These are phyloP conservation scores for Cotesia typhae DNA, from an alignment of 1,140 invertebrate genomes.

Conservation along the genomic window DNA sequence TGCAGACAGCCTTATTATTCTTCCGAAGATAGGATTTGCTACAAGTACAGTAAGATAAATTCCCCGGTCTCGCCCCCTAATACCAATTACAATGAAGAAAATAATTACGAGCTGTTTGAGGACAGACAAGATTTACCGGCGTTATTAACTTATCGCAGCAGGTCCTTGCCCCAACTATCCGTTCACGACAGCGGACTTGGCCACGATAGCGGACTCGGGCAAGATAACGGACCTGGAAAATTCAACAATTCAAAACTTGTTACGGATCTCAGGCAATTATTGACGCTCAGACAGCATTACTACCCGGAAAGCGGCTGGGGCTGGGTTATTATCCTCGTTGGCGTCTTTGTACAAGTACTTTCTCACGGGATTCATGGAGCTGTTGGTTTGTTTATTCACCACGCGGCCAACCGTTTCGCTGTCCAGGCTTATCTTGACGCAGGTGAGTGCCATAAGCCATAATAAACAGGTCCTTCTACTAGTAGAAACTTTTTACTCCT, in stretches of 20 bases:
- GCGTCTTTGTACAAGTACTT: slow-evolving; percentile 71
- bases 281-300: slow-evolving; percentile 75
- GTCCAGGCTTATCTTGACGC: slow-evolving; percentile 60
- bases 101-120: not conserved
- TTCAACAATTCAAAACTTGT: slow-evolving; percentile 52
- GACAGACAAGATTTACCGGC: slow-evolving; percentile 37
- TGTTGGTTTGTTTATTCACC: slow-evolving; percentile 67
- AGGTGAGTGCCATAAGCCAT: slow-evolving; percentile 60
- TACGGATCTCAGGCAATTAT: slow-evolving; percentile 67
- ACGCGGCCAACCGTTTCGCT: slow-evolving; percentile 67
- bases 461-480: not conserved
- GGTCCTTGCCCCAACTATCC: slow-evolving; percentile 55
- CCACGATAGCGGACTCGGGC: slow-evolving; percentile 55
- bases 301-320: slow-evolving; percentile 82
- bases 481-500: not conserved
- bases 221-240: slow-evolving; percentile 54
- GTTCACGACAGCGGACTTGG: slow-evolving; percentile 55
- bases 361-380: slow-evolving; percentile 72
- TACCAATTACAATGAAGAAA: not conserved
- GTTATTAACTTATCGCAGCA: slow-evolving; percentile 48
- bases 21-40: not conserved
- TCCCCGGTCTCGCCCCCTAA: not conserved
- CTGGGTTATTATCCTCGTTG: slow-evolving; percentile 72
- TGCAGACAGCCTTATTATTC: slow-evolving; percentile 34
- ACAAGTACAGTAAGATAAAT: not conserved